Conservation (phyloP, 2,888 invertebrate genomes). For the Hoplodrina blanda region DNA sequence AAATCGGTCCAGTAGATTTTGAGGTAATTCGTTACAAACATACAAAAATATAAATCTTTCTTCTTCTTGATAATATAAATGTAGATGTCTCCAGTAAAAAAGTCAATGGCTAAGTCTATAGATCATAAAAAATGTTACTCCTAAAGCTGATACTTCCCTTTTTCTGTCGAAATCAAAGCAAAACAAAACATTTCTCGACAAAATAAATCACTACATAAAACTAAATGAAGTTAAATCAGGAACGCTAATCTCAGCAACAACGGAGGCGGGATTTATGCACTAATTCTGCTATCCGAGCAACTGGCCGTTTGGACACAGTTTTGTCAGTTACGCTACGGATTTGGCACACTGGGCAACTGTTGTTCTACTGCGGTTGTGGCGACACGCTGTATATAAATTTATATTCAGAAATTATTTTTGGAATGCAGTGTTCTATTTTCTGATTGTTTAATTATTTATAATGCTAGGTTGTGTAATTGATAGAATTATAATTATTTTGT, state of each 20-base stretch:
- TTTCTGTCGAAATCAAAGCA: not conserved
- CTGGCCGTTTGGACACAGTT: slow-evolving; percentile 70
- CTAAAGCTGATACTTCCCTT: not conserved
- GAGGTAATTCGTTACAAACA: no score
- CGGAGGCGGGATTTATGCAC: slow-evolving; percentile 75
- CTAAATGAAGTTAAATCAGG: slow-evolving; percentile 56
- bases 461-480: not conserved
- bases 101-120: no score
- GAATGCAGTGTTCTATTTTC: slow-evolving; percentile 39
- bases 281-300: slow-evolving; percentile 75
- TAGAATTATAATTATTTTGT: no score
- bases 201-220: slow-evolving; percentile 36
- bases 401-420: slow-evolving; percentile 50
- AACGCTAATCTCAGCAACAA: slow-evolving; percentile 68
- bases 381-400: slow-evolving; percentile 54
- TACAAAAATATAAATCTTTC: no score
- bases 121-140: no score
- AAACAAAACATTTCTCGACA: not conserved
- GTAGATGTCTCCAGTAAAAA: no score
- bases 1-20: no score
- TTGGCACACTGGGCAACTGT: slow-evolving; percentile 72
- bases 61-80: no score
- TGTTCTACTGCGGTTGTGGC: slow-evolving; percentile 67
- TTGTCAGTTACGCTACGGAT: slow-evolving; percentile 76
- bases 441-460: slow-evolving; percentile 17